A percentile compares a stretch with the other conserved stretches of the same genome.
Evolutionary conservation across 2,888 invertebrate species (phyloP).

Genomic region (Leucophenga montana): DNA sequence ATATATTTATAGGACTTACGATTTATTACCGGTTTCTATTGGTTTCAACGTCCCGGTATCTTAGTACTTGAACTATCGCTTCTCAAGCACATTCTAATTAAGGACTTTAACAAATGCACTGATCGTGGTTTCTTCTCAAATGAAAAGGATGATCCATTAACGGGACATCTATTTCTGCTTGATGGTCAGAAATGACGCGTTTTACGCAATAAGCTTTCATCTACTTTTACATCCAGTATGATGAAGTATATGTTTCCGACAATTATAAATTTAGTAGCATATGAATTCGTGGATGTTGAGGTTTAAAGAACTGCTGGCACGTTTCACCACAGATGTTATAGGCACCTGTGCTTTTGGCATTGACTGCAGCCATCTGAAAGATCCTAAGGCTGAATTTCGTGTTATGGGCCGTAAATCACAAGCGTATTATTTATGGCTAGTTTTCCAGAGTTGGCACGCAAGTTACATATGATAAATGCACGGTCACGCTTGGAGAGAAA

Average conservation of each 20-base stretch:
- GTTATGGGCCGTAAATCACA: slow-evolving; percentile 53
- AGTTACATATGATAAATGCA: slow-evolving; percentile 55
- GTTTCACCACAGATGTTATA: slow-evolving; percentile 75
- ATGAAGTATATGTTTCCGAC: slow-evolving; percentile 67
- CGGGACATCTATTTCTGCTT: slow-evolving; percentile 68
- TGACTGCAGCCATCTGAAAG: slow-evolving; percentile 70
- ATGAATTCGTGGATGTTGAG: slow-evolving; percentile 60
- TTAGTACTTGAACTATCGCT: slow-evolving; percentile 60
- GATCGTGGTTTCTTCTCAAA: slow-evolving; percentile 67
- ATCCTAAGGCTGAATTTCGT: slow-evolving; percentile 67
- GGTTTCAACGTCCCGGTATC: slow-evolving; percentile 49
- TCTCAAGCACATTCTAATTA: slow-evolving; percentile 62
- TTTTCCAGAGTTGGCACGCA: slow-evolving; percentile 54
- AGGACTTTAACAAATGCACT: slow-evolving; percentile 66
- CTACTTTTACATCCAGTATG: slow-evolving; percentile 69
- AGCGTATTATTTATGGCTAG: slow-evolving; percentile 20
- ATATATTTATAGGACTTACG: no score
- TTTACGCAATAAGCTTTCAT: slow-evolving; percentile 66
- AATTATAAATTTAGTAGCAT: slow-evolving; percentile 54
- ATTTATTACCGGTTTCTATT: slow-evolving; percentile 60
- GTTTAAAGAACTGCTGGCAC: slow-evolving; percentile 71
- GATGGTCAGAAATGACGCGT: slow-evolving; percentile 71
- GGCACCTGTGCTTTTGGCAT: slow-evolving; percentile 74
- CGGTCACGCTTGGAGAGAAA: slow-evolving; percentile 48
- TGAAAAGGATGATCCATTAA: slow-evolving; percentile 69